These are phyloP conservation scores for Tenualosa ilisha DNA, from an alignment of 2,797 vertebrate genomes.

Conservation along the genomic window DNA sequence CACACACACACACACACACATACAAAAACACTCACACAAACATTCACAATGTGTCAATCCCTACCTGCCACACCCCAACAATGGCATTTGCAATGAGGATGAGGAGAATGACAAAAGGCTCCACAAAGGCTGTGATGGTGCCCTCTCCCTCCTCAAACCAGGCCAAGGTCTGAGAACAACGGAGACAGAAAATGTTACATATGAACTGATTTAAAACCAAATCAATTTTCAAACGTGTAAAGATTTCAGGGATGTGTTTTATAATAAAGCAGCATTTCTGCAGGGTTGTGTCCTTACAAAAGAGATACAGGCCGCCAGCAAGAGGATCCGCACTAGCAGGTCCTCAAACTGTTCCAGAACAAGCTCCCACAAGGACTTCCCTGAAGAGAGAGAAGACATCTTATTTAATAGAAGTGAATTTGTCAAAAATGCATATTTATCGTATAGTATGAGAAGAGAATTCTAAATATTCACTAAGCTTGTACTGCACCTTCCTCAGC, in stretches of 20 bases:
- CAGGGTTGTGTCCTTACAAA: constrained; percentile 66
- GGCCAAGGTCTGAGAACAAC: constrained; percentile 69
- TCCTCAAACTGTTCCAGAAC: constrained; percentile 82
- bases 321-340: constrained; percentile 77
- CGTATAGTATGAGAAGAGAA: no score
- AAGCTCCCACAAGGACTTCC: constrained; percentile 79
- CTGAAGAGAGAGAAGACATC: constrained; percentile 57
- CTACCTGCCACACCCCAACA: constrained; percentile 81
- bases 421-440: neutral
- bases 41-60: neutral
- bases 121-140: constrained; percentile 80
- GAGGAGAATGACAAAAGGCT: constrained; percentile 81
- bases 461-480: neutral
- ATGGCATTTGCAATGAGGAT: constrained; percentile 82
- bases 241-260: no score
- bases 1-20: constrained; percentile 18
- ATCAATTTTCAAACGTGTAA: neutral
- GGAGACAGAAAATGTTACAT: constrained; percentile 18
- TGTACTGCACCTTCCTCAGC: constrained; percentile 74
- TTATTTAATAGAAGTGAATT: neutral
- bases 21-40: neutral
- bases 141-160: constrained; percentile 82
- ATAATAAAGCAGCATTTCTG: neutral
- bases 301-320: constrained; percentile 80
- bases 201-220: neutral